phyloP scores from a whole-genome alignment of 37 sponge, comb jelly and placozoan genomes.

The Cliona cf. orientalis region DNA sequence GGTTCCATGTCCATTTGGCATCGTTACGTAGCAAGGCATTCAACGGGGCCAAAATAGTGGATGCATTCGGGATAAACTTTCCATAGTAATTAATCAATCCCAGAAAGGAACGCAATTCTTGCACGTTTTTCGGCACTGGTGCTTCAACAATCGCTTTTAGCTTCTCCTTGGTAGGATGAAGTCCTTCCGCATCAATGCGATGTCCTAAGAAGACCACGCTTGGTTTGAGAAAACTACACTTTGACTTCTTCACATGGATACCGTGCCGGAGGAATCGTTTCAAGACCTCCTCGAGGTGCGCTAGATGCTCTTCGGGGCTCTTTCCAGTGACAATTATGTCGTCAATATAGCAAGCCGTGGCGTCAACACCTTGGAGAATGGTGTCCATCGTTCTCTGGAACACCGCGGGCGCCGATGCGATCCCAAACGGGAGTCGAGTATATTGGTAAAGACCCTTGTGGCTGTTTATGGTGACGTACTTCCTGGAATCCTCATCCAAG shows the following conservation, averaged over 20 bases:
- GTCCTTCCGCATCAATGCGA: constrained; percentile 14
- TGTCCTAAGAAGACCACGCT: constrained; percentile 48
- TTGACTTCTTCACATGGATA: constrained; percentile 22
- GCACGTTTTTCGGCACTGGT: constrained; percentile 24
- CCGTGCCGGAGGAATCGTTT: constrained; percentile 18
- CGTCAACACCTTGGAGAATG: constrained; percentile 48
- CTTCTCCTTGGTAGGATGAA: constrained; percentile 35
- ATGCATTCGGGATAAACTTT: constrained; percentile 36
- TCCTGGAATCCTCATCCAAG: constrained; percentile 25
- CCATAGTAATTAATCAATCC: constrained; percentile 47
- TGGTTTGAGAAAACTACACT: constrained; percentile 20
- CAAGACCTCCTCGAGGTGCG: no score
- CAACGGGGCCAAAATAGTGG: constrained; percentile 28
- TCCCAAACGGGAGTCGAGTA: constrained; percentile 32
- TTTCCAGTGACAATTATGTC: neutral
- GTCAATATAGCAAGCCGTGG: neutral
- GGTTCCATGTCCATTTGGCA: constrained; percentile 18
- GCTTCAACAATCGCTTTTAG: constrained; percentile 28
- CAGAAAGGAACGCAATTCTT: constrained; percentile 42
- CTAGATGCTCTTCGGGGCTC: no score
- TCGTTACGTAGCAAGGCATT: constrained; percentile 23
- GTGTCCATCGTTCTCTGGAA: constrained; percentile 54
- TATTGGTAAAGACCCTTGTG: constrained; percentile 31
- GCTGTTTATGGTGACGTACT: constrained; percentile 19
- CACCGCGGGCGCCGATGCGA: constrained; percentile 50